Evolutionary conservation across 2,888 invertebrate genomes (phyloP).

Genomic region (Epiblema foenella): DNA sequence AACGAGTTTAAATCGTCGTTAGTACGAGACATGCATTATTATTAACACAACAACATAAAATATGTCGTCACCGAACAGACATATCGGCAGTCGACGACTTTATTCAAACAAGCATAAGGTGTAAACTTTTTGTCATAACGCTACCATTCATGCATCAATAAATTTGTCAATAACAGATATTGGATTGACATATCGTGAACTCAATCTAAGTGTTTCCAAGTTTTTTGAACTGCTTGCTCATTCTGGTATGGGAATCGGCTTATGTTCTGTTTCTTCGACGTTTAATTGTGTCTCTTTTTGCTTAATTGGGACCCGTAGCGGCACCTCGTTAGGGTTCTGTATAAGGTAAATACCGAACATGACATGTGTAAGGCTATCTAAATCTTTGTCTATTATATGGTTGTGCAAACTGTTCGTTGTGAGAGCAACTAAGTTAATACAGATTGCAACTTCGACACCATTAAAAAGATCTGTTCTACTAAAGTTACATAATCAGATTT

Average conservation of each 20-base stretch:
- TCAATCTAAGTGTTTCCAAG: slow-evolving; percentile 60
- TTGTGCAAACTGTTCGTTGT: slow-evolving; percentile 13
- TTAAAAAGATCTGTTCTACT: neutral
- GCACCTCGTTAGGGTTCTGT: slow-evolving; percentile 41
- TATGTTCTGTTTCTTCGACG: slow-evolving; percentile 40
- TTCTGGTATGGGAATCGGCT: slow-evolving; percentile 50
- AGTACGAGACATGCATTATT: slow-evolving; percentile 74
- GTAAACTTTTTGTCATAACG: slow-evolving; percentile 46
- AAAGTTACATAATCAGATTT: slow-evolving; percentile 16
- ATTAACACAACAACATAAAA: slow-evolving; percentile 59
- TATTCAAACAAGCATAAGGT: slow-evolving; percentile 52
- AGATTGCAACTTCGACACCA: slow-evolving; percentile 7
- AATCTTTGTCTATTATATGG: slow-evolving; percentile 14
- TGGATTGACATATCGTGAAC: slow-evolving; percentile 65
- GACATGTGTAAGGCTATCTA: slow-evolving; percentile 33
- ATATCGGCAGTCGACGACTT: slow-evolving; percentile 44
- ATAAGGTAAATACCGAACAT: slow-evolving; percentile 38
- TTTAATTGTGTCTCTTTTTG: slow-evolving; percentile 48
- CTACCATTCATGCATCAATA: slow-evolving; percentile 41
- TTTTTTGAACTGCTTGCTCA: slow-evolving; percentile 57
- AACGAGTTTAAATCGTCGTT: slow-evolving; percentile 77
- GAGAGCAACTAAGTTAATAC: slow-evolving; percentile 6
- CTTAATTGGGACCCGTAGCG: slow-evolving; percentile 33
- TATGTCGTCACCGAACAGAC: slow-evolving; percentile 44
- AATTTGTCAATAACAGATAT: slow-evolving; percentile 54